These are phyloP conservation scores for Pelodiscus sinensis DNA, from an alignment of 2,113 vertebrate species.

Conservation along the genomic window DNA sequence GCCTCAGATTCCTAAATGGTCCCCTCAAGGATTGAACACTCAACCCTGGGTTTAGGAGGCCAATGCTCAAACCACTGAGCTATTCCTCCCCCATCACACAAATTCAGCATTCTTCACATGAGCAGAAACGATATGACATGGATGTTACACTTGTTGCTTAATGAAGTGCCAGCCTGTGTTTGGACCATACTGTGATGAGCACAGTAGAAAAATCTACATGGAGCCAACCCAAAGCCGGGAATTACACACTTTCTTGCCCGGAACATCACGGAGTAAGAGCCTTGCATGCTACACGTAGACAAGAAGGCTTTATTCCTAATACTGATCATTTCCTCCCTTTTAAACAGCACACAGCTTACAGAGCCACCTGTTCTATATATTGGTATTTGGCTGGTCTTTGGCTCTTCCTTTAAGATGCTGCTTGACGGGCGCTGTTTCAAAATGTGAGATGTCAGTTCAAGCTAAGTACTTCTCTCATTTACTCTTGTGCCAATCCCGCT, in stretches of 20 bases:
- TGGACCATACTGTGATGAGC: not conserved
- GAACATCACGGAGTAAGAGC: not conserved
- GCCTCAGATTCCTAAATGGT: no score
- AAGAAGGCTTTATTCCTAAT: not conserved
- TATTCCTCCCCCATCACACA: no score
- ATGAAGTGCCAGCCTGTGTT: not conserved
- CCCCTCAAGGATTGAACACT: no score
- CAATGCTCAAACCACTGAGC: no score
- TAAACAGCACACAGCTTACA: not conserved
- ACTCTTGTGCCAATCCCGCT: not conserved
- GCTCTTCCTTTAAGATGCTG: not conserved
- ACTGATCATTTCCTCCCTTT: not conserved
- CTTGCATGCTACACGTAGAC: not conserved
- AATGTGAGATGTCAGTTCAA: not conserved
- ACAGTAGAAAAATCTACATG: not conserved
- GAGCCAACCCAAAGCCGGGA: fast-evolving
- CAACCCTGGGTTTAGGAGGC: no score
- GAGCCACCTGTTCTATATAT: not conserved
- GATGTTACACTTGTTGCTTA: not conserved
- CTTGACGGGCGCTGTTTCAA: not conserved
- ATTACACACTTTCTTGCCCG: not conserved
- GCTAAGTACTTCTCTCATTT: not conserved
- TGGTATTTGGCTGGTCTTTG: not conserved
- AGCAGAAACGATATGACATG: not conserved
- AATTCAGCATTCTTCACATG: not conserved